Evolutionary conservation across 2,113 vertebrate species (phyloP), one percentile per base, ranked within the genome.

Genomic region (Alces alces): DNA sequence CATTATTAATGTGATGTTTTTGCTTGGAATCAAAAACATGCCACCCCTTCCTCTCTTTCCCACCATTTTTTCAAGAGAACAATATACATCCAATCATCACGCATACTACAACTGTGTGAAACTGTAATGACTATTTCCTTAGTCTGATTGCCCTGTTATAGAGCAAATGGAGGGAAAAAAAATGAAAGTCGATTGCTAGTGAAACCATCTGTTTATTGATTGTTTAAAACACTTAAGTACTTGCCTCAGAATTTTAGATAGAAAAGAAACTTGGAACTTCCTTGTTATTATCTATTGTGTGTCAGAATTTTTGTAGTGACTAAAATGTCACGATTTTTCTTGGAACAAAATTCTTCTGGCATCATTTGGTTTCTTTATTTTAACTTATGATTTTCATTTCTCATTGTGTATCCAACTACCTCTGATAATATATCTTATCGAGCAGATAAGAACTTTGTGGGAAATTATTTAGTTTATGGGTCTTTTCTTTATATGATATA

Each of bases 351-450:
- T 94, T 78, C 52, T 91, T 91, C 54, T 97, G 61, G 70, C 47
- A 96, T 93, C 25, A 30, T 50, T 96, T 97, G 33, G 7, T 92
- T 89, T 94, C 86, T 97, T 97, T 96, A 91, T 91, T 96, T 92
- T 96, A 92, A 92, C 55, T 93, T 78, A 96, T 97, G 70, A 86
- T 80, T 97, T 97, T 96, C 39, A 96, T 95, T 89, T 85, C 73
- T 97, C 47, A 85, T 45, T 97, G 86, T 73, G 50, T 83, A 70
- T 87, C 33, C 39, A 91, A 83, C 39, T n/a, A 52, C n/a, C 94
- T 93, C 61, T 64, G 82, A 97, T 91, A 93, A 57, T 92, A 39
- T 80, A 90, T 96, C 66, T 94, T 95, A 70, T 96, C 89, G 96
- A 61, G 7, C 33, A 95, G 88, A 97, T 97, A 93, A 91, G 80